These are phyloP conservation scores for Monochamus alternatus DNA, from an alignment of 2,888 invertebrate genomes.

Conservation along the genomic window DNA sequence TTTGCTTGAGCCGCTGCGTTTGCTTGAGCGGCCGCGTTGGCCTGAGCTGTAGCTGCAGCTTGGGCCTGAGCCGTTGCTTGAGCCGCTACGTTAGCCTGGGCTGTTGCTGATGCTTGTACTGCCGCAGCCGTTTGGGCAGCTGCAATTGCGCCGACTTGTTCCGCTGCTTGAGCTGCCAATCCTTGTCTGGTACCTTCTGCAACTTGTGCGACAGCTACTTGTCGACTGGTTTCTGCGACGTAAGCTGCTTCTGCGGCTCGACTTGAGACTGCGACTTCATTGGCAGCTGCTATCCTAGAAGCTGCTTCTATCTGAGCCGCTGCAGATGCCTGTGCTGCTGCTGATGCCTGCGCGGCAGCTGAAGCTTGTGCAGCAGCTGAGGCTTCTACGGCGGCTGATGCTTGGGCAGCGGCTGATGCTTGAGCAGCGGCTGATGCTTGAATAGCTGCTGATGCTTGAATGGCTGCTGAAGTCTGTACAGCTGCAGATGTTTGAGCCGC, in stretches of 20 bases:
- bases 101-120: constrained; percentile 21
- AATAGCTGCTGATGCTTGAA: constrained; percentile 16
- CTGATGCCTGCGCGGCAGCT: constrained; percentile 39
- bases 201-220: constrained; percentile 40
- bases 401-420: constrained; percentile 34
- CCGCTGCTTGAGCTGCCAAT: constrained; percentile 32
- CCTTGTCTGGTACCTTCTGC: constrained; percentile 38
- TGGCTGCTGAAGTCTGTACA: constrained; percentile 17
- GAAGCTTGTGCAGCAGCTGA: constrained; percentile 35
- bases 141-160: constrained; percentile 17
- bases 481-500: constrained; percentile 24
- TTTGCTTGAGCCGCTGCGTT: constrained; percentile 30
- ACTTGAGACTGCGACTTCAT: constrained; percentile 38
- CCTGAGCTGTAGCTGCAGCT: constrained; percentile 14
- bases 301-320: constrained; percentile 41
- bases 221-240: constrained; percentile 43
- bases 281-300: constrained; percentile 38
- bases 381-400: constrained; percentile 35
- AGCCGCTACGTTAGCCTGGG: constrained; percentile 23
- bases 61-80: constrained; percentile 27
- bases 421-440: constrained; percentile 23
- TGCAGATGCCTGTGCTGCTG: constrained; percentile 40
- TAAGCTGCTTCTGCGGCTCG: constrained; percentile 40
- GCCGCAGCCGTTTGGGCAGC: constrained; percentile 33
- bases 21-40: constrained; percentile 24